Evolutionary conservation across 2,113 vertebrate genomes (phyloP).

Genomic region (Rynchops niger): DNA sequence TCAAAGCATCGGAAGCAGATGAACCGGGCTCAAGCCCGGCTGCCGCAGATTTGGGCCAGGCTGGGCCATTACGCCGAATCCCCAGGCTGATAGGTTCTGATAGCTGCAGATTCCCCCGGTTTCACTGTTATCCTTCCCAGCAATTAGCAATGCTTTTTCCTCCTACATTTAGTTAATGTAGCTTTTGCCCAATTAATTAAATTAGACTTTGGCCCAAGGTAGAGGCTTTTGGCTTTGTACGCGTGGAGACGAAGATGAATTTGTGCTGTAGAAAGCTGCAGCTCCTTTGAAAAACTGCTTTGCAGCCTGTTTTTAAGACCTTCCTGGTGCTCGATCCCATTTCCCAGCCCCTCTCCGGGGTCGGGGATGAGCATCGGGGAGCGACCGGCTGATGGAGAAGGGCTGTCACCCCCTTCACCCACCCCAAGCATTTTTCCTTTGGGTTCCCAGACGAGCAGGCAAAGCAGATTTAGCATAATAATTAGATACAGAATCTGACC

Average conservation of each 20-base stretch:
- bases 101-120: not conserved
- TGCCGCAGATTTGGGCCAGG: not conserved
- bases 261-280: not conserved
- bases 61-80: fast-evolving
- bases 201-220: not conserved
- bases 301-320: not conserved
- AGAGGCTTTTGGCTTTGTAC: not conserved
- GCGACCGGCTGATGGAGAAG: not conserved
- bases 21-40: not conserved
- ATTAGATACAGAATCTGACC: constrained; percentile 67
- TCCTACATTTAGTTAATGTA: not conserved
- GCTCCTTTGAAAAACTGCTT: not conserved
- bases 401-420: not conserved
- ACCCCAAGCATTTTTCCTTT: not conserved
- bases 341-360: not conserved
- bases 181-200: constrained; percentile 12
- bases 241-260: not conserved
- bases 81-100: not conserved
- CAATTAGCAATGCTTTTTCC: not conserved
- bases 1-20: fast-evolving
- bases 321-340: not conserved
- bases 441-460: constrained; percentile 46
- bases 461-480: constrained; percentile 64
- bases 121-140: not conserved
- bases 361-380: not conserved